These are phyloP conservation scores for Polydrusus pterygomalis DNA, from an alignment of 2,888 invertebrate species.

Conservation along the genomic window DNA sequence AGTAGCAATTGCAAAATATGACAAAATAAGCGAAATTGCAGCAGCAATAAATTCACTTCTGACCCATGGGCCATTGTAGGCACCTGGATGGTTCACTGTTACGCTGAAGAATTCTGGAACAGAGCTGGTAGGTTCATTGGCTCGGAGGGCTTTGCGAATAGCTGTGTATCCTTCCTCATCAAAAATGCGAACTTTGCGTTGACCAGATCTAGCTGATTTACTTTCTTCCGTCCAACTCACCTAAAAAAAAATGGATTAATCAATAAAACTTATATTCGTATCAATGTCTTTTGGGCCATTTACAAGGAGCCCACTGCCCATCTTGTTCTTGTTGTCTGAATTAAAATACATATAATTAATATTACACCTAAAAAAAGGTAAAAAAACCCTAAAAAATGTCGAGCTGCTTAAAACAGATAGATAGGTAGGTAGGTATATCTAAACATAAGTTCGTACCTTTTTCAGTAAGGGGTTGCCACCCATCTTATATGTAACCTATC, in stretches of 20 bases:
- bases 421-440: too few species aligned
- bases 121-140: conserved; percentile 80
- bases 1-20: conserved; percentile 90
- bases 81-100: conserved; percentile 83
- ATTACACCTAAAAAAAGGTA: too few species aligned
- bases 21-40: conserved; percentile 83
- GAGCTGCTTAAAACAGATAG: too few species aligned
- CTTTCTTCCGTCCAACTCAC: conserved; percentile 96
- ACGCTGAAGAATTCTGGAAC: conserved; percentile 84
- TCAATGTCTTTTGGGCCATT: too few species aligned
- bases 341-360: too few species aligned
- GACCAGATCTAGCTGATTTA: conserved; percentile 86
- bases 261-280: background rate
- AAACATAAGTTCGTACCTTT: too few species aligned
- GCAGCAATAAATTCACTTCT: conserved; percentile 94
- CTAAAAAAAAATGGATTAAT: conserved; percentile 71
- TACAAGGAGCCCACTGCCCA: too few species aligned
- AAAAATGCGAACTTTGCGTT: conserved; percentile 85
- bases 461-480: too few species aligned
- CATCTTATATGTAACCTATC: too few species aligned
- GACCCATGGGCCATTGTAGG: conserved; percentile 94
- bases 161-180: conserved; percentile 95
- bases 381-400: too few species aligned
- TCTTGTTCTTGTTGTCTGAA: too few species aligned
- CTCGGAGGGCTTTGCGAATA: conserved; percentile 86